Evolutionary conservation across 2,113 vertebrate species (phyloP).

Genomic region (Misgurnus mizolepis): DNA sequence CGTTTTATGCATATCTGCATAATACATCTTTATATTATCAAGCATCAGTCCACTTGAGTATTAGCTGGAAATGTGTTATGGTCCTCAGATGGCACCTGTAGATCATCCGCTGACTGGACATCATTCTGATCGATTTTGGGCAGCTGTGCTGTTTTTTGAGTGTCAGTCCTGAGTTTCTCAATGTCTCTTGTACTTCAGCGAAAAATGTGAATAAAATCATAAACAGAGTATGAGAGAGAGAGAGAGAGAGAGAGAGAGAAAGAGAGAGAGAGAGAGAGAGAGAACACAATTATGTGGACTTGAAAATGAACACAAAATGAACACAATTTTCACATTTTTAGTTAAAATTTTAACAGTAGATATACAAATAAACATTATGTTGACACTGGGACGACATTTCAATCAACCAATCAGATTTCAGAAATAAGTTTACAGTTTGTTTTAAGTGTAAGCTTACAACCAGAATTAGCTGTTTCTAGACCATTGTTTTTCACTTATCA

Average conservation of each 20-base stretch:
- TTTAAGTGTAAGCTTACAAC: too few relatives aligned
- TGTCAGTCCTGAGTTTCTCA: constrained; percentile 80
- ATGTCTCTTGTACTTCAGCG: constrained; percentile 83
- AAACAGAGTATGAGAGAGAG: not conserved
- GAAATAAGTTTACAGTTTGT: too few relatives aligned
- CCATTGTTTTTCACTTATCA: too few relatives aligned
- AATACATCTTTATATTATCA: not conserved
- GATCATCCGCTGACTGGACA: constrained; percentile 14
- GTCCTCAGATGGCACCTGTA: not conserved
- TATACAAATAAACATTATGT: too few relatives aligned
- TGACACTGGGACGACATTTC: too few relatives aligned
- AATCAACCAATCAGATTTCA: too few relatives aligned
- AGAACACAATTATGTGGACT: not conserved
- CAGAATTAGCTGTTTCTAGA: too few relatives aligned
- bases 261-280: constrained; percentile 3
- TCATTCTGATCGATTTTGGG: not conserved
- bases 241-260: not conserved
- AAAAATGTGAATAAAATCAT: constrained; percentile 9
- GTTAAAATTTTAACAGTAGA: too few relatives aligned
- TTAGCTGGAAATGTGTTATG: not conserved
- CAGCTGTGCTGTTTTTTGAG: constrained; percentile 34
- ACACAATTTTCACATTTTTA: too few relatives aligned
- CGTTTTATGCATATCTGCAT: not conserved
- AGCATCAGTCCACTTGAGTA: not conserved
- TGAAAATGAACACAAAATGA: too few relatives aligned